Evolutionary conservation across 2,113 vertebrate genomes (phyloP), one percentile per base, ranked within the genome.

Genomic region (Cyanistes caeruleus): DNA sequence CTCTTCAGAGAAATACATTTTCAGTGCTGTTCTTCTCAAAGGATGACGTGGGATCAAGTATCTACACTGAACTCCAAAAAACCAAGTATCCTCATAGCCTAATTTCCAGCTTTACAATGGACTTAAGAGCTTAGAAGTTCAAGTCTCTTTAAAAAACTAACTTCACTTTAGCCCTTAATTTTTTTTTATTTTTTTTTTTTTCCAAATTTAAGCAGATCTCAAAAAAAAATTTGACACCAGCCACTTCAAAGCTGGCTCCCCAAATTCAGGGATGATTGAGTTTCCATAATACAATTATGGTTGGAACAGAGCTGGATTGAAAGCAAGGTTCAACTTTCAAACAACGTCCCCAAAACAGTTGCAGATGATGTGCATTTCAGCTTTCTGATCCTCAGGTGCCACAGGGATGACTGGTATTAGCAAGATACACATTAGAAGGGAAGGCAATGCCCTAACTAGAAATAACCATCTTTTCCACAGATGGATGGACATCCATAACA

Each of bases 361-460:
- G 92, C 95, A 97, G 96, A 96, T 94, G 96, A 95, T n/a, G 68
- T 30, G 39, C 9, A 27, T 74, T 95, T 90, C 23, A 52, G 80
- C 88, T 82, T 92, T 96, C 96, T 84, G 92, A 95, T 96, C 86
- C 93, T 95, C 92, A 96, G 95, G 95, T 96, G 92, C 90, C 95
- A 76, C 44, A 8, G 62, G 80, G 10, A 87, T 12, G 44, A 93
- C 35, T 4, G 20, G 28, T 67, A 67, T 58, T 86, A 89, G 79
- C 0, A 5, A 90, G 92, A 72, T 16, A 41, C 0, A 0, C 86
- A 60, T 43, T 49, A 49, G 80, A 95, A 89, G 53, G 83, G 86
- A 92, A 89, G 64, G 88, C 80, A 90, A 51, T 69, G 56, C 64
- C 60, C 73, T 78, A 51, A 70, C 83, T 53, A 76, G 92, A 94